phyloP scores from a whole-genome alignment of 2,797 vertebrate species.

The Lateolabrax maculatus region DNA sequence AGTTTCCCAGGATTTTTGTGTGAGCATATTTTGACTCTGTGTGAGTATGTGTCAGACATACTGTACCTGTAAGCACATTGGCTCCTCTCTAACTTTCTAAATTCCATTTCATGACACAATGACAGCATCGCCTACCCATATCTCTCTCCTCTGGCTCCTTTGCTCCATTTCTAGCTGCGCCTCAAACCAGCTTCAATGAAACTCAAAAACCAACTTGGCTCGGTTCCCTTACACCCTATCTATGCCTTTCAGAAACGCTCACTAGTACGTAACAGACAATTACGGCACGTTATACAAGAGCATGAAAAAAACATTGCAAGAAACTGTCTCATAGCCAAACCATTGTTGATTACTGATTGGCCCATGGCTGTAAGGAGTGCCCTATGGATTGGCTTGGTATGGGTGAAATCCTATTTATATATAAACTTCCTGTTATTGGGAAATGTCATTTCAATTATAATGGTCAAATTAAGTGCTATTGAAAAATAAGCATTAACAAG shows the following conservation, averaged over 20 bases:
- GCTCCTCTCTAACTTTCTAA: slow-evolving; percentile 54
- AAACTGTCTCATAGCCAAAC: background rate
- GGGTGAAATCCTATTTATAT: background rate
- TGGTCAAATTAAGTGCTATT: slow-evolving; percentile 43
- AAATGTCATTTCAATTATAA: slow-evolving; percentile 34
- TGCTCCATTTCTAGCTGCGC: slow-evolving; percentile 24
- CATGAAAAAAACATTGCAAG: slow-evolving; percentile 23
- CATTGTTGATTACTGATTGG: background rate
- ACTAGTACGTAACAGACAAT: slow-evolving; percentile 45
- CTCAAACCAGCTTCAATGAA: slow-evolving; percentile 51
- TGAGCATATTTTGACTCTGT: slow-evolving; percentile 10
- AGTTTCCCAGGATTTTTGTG: slow-evolving; percentile 41
- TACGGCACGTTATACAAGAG: slow-evolving; percentile 39
- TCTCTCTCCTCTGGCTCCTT: slow-evolving; percentile 39
- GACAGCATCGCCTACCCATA: slow-evolving; percentile 46
- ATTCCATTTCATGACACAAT: slow-evolving; percentile 67
- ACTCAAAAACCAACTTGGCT: slow-evolving; percentile 52
- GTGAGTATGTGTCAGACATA: slow-evolving; percentile 40
- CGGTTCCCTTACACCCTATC: slow-evolving; percentile 32
- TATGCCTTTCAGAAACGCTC: slow-evolving; percentile 38
- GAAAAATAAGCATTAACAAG: slow-evolving; percentile 1
- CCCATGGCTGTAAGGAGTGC: background rate
- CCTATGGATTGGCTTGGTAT: background rate
- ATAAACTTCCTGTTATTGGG: slow-evolving; percentile 38
- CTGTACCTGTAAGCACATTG: slow-evolving; percentile 57